phyloP scores from a whole-genome alignment of 2,888 invertebrate species.

The Alloscopus bannaensis region DNA sequence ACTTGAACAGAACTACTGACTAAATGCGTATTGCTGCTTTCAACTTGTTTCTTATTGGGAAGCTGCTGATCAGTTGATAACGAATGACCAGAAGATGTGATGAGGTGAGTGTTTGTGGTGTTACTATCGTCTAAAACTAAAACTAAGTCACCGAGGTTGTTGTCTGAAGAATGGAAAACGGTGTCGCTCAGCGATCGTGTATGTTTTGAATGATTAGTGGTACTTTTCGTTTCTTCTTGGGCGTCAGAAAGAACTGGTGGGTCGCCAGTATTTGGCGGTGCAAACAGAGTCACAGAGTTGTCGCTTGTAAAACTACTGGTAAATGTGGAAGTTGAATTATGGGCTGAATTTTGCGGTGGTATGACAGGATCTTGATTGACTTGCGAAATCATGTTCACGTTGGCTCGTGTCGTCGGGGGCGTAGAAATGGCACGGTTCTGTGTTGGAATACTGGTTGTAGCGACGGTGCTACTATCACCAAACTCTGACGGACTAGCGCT shows the following conservation, averaged over 20 bases:
- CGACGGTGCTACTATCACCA: not conserved
- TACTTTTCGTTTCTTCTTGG: not conserved
- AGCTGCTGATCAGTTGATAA: too few relatives aligned
- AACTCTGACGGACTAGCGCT: not conserved
- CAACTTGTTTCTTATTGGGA: not conserved
- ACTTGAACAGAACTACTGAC: not conserved
- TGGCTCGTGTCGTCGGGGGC: too few relatives aligned
- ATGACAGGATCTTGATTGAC: not conserved
- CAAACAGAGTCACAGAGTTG: conserved; percentile 44
- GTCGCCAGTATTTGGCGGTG: too few relatives aligned
- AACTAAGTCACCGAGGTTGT: conserved; percentile 46
- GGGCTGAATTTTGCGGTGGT: not conserved
- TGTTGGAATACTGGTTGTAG: not conserved
- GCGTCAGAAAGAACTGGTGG: not conserved
- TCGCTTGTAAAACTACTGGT: conserved; percentile 41
- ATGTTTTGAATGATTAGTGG: conserved; percentile 25
- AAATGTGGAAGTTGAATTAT: not conserved
- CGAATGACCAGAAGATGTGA: too few relatives aligned
- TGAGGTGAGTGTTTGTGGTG: not conserved
- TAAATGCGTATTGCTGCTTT: not conserved
- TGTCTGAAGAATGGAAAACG: conserved; percentile 52
- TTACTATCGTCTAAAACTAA: conserved; percentile 48
- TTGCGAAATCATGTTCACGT: too few relatives aligned
- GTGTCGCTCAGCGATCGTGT: conserved; percentile 64
- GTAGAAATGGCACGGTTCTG: conserved; percentile 46